Evolutionary conservation across 2,113 vertebrate genomes (phyloP), one percentile per base, ranked within the genome.

Genomic region (western clawed frog (Xenopus tropicalis)): DNA sequence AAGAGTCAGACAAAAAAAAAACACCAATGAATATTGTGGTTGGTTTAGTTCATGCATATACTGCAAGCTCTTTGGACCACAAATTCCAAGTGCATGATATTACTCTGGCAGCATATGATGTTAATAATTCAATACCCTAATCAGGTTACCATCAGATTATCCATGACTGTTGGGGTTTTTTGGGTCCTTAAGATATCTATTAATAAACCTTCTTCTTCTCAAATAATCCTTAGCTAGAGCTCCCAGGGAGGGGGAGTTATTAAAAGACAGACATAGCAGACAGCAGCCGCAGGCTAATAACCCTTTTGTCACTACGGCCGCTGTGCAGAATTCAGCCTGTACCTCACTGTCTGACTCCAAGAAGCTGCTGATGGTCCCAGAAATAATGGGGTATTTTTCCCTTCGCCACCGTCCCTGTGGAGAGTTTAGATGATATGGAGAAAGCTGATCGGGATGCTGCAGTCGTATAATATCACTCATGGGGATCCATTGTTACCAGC

Each of bases 231-330:
- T 23, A 61, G 66, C 65, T 68, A 12, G 46, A 11, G 46, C 72
- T 75, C 65, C 66, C 20, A 29, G 57, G 65, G 72, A 75, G 24
- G 57, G 72, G 72, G 64, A 74, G 54, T 68, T 75, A 75, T 75
- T 75, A 75, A 75, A 61, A 75, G 72, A 62, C 72, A 75, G 72
- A 66, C 71, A 66, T 66, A 58, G 62, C 71, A 72, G 71, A 61
- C 63, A 74, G 72, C 64, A 29, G 72, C 63, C 66, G 72, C 64
- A 29, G 72, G 72, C 72, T 74, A 68, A 74, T 74, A 68, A 74
- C 72, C 72, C 65, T 58, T 20, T 29, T 74, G 72, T 74, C 72
- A 74, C 72, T 51, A 29, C 24, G 23, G 56, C 72, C 65, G 65
- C 72, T 74, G 72, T 52, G 64, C 72, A 61, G 56, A 61, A 68